phyloP scores from a whole-genome alignment of 2,113 vertebrate genomes.

The Coptodon rendalli region DNA sequence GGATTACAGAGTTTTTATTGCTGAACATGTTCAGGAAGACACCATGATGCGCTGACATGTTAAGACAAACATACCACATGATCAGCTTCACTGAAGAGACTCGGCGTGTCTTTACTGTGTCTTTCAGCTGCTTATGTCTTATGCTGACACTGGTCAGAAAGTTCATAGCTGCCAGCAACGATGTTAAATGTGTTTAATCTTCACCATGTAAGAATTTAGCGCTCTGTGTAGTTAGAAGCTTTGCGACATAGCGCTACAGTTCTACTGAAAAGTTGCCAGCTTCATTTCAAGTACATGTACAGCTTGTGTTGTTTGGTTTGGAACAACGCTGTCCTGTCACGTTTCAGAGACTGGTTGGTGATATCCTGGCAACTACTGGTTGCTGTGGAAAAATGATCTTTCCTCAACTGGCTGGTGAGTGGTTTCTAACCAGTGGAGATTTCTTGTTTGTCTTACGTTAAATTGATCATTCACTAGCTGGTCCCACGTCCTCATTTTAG shows the following conservation, averaged over 20 bases:
- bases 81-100: neutral
- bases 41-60: neutral
- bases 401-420: neutral
- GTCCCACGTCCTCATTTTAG: neutral
- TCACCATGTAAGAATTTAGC: neutral
- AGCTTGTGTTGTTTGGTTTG: neutral
- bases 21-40: neutral
- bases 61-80: neutral
- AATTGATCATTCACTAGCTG: neutral
- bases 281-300: neutral
- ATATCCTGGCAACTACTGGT: neutral
- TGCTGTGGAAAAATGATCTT: neutral
- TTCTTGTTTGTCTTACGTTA: neutral
- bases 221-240: neutral
- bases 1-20: conserved; percentile 25
- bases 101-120: neutral
- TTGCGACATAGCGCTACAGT: neutral
- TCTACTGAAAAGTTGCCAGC: neutral
- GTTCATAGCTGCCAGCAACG: neutral
- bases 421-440: neutral
- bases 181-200: neutral
- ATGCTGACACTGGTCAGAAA: neutral
- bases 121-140: neutral
- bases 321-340: neutral
- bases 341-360: neutral